A percentile compares a stretch with the other conserved stretches of the same genome.
Evolutionary conservation across 30 jellyfish, hydroid and myxozoan genomes (phyloP).

Genomic region (Catostylus mosaicus): DNA sequence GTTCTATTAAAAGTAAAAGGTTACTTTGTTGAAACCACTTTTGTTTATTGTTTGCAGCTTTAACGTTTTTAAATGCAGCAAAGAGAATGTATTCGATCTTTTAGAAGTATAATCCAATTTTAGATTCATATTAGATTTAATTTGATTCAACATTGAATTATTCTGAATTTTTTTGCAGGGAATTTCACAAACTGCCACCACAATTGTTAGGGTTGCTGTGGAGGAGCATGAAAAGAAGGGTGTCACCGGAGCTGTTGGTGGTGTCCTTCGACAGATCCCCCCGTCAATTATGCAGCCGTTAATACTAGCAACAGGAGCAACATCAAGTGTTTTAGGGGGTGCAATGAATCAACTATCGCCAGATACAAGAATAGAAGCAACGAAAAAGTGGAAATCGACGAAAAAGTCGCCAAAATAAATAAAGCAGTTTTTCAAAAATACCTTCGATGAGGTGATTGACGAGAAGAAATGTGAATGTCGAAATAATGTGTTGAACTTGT

Average conservation of each 20-base stretch:
- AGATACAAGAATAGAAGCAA: conserved; percentile 91
- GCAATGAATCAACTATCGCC: conserved; percentile 98
- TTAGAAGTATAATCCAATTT: background rate
- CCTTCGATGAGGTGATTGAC: too few relatives aligned
- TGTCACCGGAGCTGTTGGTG: conserved; percentile 99
- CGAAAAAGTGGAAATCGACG: conserved; percentile 87
- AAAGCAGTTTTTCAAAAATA: background rate
- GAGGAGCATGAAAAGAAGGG: conserved; percentile 99
- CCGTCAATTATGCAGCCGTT: conserved; percentile 98
- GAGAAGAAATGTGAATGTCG: background rate
- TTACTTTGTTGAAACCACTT: too few relatives aligned
- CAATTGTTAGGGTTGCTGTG: conserved; percentile 92
- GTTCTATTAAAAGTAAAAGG: too few relatives aligned
- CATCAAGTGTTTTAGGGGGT: conserved; percentile 98
- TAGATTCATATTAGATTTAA: too few relatives aligned
- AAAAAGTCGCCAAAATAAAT: background rate
- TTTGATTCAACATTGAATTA: background rate
- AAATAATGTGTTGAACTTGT: too few relatives aligned
- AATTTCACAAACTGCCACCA: conserved; percentile 82
- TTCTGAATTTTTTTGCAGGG: conserved; percentile 70
- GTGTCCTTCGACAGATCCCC: conserved; percentile 98
- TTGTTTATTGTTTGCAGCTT: too few relatives aligned
- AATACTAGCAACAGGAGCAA: conserved; percentile 97
- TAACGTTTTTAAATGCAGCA: too few relatives aligned
- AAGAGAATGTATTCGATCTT: too few relatives aligned